Base-by-base conservation (phyloP, 1,140 invertebrate genomes). In the Chrysopa pallens region DNA sequence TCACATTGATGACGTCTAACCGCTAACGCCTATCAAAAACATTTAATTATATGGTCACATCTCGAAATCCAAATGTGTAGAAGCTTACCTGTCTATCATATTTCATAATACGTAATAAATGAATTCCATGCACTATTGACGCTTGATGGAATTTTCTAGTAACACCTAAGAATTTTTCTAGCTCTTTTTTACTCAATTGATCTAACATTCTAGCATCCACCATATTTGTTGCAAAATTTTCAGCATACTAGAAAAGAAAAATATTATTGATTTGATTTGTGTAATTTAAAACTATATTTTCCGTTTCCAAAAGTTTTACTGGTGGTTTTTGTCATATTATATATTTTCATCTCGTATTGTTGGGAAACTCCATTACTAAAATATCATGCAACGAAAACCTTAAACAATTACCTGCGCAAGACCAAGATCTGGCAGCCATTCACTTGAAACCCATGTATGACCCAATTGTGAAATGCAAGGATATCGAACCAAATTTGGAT, bases 81-180 rank as follows among this genome's bases (percentile, higher is more conserved):
- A 38, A 33, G 51, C 60, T 63, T 56, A 87, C 85, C 72, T 89
- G 84, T 63, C 86, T 73, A 65, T 95, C 89, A 55, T 91, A 95
- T 56, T 87, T 87, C 59, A 93, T 76, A 64, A 91, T 84, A 45
- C 87, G 72, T 43, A 95, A 69, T 45, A 95, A 67, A 66, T 93
- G 87, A 50, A 95, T 88, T 49, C 78, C 89, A 55, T 93, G 87
- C 33, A 92, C 83, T 50, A 95, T 85, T 51, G 86, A 90, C 5
- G 86, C 84, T 63, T 92, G 86, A 65, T 92, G 88, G 61, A 91
- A 91, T 60, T 92, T 93, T 40, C 86, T 70, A 27, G 84, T 88
- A 6, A 93, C 84, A 1, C 81, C 81, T 9, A 95, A 71, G 56
- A 88, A 80, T 59, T 93, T 93, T 60, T 94, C 89, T 48, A 94